A percentile compares a stretch with the other conserved stretches of the same genome.
Conservation (phyloP, 2,888 invertebrate species). For the Carpatolechia fugitivella region DNA sequence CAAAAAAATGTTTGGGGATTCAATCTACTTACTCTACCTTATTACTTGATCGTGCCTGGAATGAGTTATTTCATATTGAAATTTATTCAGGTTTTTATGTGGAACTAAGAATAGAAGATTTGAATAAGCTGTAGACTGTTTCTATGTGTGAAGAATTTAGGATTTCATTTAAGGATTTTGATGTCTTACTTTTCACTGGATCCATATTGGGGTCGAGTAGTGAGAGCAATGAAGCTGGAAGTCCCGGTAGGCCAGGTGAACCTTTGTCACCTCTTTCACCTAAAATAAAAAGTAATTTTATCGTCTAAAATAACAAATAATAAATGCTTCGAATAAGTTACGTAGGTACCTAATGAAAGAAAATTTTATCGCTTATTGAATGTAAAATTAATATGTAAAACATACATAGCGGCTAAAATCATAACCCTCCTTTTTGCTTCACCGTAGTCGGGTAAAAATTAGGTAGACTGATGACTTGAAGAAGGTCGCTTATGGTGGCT, state of each 20-base stretch:
- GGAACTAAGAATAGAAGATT: slow-evolving; percentile 33
- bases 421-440: too few relatives aligned
- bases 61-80: slow-evolving; percentile 49
- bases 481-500: too few relatives aligned
- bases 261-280: slow-evolving; percentile 84
- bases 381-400: too few relatives aligned
- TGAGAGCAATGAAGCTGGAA: slow-evolving; percentile 80
- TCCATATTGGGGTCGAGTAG: slow-evolving; percentile 45
- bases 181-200: slow-evolving; percentile 48
- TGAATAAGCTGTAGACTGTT: slow-evolving; percentile 40
- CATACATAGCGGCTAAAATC: too few relatives aligned
- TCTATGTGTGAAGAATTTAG: slow-evolving; percentile 21
- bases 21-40: slow-evolving; percentile 55
- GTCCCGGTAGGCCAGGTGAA: slow-evolving; percentile 86
- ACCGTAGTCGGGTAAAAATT: too few relatives aligned
- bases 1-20: slow-evolving; percentile 56
- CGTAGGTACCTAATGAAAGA: neutral
- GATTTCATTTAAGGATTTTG: slow-evolving; percentile 10
- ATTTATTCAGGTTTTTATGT: slow-evolving; percentile 47
- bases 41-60: slow-evolving; percentile 58
- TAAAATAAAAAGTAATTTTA: slow-evolving; percentile 26
- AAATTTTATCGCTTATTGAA: too few relatives aligned
- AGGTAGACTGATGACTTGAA: too few relatives aligned
- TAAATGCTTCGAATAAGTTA: neutral
- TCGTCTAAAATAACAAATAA: neutral